Evolutionary conservation across 2,888 invertebrate genomes (phyloP).

Genomic region (Prosopocoilus inquinatus): DNA sequence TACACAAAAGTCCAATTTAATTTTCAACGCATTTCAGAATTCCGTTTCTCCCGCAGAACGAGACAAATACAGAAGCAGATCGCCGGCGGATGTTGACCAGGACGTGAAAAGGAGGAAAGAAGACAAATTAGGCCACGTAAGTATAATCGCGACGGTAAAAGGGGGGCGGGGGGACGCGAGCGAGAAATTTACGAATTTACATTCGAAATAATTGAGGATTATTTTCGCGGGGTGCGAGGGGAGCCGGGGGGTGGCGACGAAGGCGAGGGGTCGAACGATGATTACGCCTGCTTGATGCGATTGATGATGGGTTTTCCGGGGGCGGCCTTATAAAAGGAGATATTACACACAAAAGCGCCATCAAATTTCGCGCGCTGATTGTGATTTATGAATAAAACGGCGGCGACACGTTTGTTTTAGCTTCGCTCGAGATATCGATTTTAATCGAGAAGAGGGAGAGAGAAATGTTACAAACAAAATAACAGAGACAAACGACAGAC

Average conservation of each 20-base stretch:
- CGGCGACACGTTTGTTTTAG: neutral
- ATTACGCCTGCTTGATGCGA: conserved; percentile 21
- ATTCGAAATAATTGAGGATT: conserved; percentile 8
- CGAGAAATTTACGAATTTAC: neutral
- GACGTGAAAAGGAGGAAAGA: conserved; percentile 77
- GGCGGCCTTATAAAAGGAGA: conserved; percentile 28
- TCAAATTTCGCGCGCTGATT: conserved; percentile 31
- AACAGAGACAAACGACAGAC: too few relatives aligned
- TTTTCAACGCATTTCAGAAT: conserved; percentile 59
- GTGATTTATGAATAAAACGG: conserved; percentile 26
- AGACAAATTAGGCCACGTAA: conserved; percentile 79
- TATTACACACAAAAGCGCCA: conserved; percentile 30
- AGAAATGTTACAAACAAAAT: neutral
- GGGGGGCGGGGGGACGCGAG: too few relatives aligned
- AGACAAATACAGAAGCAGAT: conserved; percentile 80
- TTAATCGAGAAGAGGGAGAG: neutral
- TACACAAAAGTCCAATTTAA: conserved; percentile 20
- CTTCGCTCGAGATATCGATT: neutral
- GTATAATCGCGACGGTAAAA: conserved; percentile 46
- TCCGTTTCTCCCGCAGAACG: conserved; percentile 82
- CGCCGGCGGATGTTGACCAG: conserved; percentile 66
- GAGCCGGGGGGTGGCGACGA: too few relatives aligned
- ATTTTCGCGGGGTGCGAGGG: conserved; percentile 17
- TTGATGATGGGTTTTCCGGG: conserved; percentile 25
- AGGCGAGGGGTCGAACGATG: conserved; percentile 22